A percentile compares a stretch with the other conserved stretches of the same genome.
Evolutionary conservation across 2,113 vertebrate genomes (phyloP).

Genomic region (Aramus guarauna): DNA sequence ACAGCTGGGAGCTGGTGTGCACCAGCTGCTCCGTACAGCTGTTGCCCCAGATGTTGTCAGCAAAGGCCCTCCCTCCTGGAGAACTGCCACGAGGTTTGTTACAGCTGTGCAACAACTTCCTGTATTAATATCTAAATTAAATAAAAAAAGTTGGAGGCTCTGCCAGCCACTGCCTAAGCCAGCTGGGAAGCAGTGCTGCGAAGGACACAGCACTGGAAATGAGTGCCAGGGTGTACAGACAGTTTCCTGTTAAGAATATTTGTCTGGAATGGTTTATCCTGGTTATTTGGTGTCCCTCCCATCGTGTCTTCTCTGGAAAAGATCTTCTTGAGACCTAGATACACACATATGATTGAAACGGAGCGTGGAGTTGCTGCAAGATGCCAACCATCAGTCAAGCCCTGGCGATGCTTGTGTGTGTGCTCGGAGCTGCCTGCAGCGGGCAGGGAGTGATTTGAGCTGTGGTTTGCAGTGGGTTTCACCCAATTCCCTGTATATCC

Average conservation of each 20-base stretch:
- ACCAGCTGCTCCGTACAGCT: neutral
- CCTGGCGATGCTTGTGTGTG: neutral
- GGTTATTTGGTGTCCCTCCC: neutral
- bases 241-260: neutral
- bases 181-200: neutral
- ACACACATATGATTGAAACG: fast-evolving
- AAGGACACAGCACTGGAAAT: neutral
- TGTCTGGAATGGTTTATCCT: neutral
- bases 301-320: neutral
- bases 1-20: neutral
- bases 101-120: neutral
- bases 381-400: neutral
- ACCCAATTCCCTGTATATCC: neutral
- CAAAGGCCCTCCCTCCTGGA: neutral
- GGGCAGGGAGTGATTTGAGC: neutral
- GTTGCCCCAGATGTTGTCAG: slow-evolving; percentile 7
- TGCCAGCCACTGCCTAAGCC: neutral
- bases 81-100: neutral
- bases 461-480: neutral
- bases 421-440: neutral
- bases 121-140: neutral
- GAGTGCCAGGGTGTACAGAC: neutral
- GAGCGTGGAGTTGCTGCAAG: neutral
- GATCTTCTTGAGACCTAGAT: neutral
- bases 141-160: neutral